Evolutionary conservation across 1,140 invertebrate genomes (phyloP).

Genomic region (Oreohelix idahoensis): DNA sequence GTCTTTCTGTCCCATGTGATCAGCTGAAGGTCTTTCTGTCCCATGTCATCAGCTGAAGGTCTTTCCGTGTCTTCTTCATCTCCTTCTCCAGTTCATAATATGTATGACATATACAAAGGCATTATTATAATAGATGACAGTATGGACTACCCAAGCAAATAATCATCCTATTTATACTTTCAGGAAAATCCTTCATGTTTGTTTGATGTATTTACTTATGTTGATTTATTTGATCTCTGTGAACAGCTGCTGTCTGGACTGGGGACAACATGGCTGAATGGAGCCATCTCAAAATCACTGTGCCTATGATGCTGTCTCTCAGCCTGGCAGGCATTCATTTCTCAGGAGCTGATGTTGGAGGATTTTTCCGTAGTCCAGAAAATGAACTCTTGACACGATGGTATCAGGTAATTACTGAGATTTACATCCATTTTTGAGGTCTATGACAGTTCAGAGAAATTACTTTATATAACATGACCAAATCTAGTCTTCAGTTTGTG

Average conservation of each 20-base stretch:
- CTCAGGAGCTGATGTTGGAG: constrained; percentile 97
- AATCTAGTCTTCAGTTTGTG: no score
- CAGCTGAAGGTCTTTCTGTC: no score
- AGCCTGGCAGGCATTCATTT: constrained; percentile 93
- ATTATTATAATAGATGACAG: no score
- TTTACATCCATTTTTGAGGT: not conserved
- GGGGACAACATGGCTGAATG: constrained; percentile 98
- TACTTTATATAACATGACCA: no score
- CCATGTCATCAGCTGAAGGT: no score
- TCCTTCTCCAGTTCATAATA: no score
- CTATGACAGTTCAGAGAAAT: no score
- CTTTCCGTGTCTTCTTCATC: no score
- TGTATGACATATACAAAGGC: no score
- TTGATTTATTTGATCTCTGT: not conserved
- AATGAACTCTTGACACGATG: constrained; percentile 89
- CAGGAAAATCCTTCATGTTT: no score
- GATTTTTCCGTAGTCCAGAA: constrained; percentile 98
- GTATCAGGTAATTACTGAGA: constrained; percentile 85
- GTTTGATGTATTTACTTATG: not conserved
- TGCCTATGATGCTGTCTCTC: constrained; percentile 95
- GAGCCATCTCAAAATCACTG: constrained; percentile 88
- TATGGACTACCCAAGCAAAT: not conserved
- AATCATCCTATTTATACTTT: no score
- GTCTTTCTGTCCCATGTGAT: no score
- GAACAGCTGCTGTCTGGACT: constrained; percentile 91